These are phyloP conservation scores for Syngnathoides biaculeatus DNA, from an alignment of 2,113 vertebrate genomes.

Conservation along the genomic window DNA sequence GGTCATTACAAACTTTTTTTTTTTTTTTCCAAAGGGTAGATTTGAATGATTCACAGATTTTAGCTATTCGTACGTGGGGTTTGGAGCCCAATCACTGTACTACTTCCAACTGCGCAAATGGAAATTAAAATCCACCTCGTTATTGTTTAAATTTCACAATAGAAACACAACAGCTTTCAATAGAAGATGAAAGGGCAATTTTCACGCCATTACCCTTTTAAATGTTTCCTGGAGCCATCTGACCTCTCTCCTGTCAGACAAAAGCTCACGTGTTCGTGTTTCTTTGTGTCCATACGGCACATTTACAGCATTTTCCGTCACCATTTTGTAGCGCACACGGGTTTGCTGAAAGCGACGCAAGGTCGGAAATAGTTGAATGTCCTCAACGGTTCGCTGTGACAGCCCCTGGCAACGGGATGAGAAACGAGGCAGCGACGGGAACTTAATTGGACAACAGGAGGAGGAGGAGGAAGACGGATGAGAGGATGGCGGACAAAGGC, in stretches of 20 bases:
- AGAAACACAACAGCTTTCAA: no score
- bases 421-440: neutral
- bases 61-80: no score
- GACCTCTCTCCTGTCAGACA: neutral
- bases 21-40: no score
- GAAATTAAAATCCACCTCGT: no score
- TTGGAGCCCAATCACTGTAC: no score
- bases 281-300: neutral
- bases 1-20: no score
- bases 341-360: neutral
- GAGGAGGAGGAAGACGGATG: neutral
- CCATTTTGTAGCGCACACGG: neutral
- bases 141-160: no score
- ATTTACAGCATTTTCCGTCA: neutral
- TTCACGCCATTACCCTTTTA: no score
- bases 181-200: no score
- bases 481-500: constrained; percentile 5
- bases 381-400: neutral
- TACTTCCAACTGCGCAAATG: no score
- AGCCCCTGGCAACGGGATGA: constrained; percentile 1
- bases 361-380: neutral
- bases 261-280: neutral
- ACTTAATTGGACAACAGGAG: neutral
- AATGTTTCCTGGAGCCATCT: neutral
- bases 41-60: no score